Evolutionary conservation across 1,140 invertebrate genomes (phyloP), one percentile per base, ranked within the genome.

Genomic region (Papilio machaon): DNA sequence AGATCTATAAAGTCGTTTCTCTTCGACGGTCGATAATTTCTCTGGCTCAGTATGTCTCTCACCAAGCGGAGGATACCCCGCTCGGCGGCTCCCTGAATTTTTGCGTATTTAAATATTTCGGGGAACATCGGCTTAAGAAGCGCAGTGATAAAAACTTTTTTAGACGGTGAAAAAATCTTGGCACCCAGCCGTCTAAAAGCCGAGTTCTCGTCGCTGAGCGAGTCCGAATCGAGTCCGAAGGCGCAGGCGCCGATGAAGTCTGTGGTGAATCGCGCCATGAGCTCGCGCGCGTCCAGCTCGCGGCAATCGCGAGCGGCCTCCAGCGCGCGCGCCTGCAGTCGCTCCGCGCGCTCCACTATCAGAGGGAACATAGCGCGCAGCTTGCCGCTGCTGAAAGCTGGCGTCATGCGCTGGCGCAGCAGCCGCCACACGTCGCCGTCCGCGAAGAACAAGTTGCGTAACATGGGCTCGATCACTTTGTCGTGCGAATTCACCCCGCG

Each of bases 1-100:
- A 96, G 86, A 85, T 96, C 95, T 2, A 96, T 92, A 15, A 96
- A 95, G 84, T 96, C 96, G 76, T 95, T 94, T 79, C 95, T 91
- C 15, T 89, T 90, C 1, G 87, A 89, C 6, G 87, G 87, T 43
- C 86, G 84, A 78, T 85, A 88, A 19, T 87, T 89, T 82, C 87
- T 87, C 19, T 88, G 82, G 49, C 80, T 79, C 19, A 89, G 74
- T 13, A 93, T 89, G 43, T 84, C 80, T 54, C 81, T 86, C 4
- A 91, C 84, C 6, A 93, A 74, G 11, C 30, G 38, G 0, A 82
- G 79, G 2, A 91, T 82, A 5, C 85, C 87, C 9, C 83, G 82
- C 73, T 91, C 90, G 1, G 89, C 78, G 8, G 84, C 73, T 19
- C 38, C 64, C 9, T 86, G 54, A 38, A 82, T 74, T 73, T 87